Base-by-base conservation (phyloP, 2,888 invertebrate genomes). In the Thereva unica region DNA sequence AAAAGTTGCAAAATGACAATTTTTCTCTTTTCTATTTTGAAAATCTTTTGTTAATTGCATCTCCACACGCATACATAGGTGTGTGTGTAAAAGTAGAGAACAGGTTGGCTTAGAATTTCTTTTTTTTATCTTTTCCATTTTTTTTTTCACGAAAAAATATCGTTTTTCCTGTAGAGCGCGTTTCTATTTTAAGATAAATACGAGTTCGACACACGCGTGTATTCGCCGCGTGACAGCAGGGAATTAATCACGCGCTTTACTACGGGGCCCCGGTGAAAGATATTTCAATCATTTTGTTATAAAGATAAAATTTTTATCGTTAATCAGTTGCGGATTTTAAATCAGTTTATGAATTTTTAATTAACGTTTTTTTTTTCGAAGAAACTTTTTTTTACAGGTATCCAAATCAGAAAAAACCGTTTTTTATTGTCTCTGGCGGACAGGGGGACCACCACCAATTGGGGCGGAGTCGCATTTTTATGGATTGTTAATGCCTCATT, bases 201-300 rank as follows among this genome's bases (percentile, higher is more conserved):
- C 23, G 23, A 23, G 23, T 23, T 23, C 23, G 23, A 53, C 37
- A 53, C 10, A 34, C 10, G 37, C 6, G 38, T 53, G 37, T 53
- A 35, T 53, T 8, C 53, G 37, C 9, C 35, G 53, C 9, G 23
- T 56, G 56, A 57, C 57, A 45, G 37, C 45, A 10, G 23, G 2
- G 47, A 59, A 59, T 59, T 59, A 47, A 59, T 59, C 45, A 59
- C 45, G 37, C 38, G 37, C 47, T 59, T 59, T 47, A 59, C 47
- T 59, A 38, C 47, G 35, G 23, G 23, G 2, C 23, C 7, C 35
- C 37, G 47, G 23, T n/a, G 47, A 10, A 47, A 57, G 47, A 59
- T 59, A 59, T 47, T 59, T 7, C 37, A 59, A 37, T 59, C 57
- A 37, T 47, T 23, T 59, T 59, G 38, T 41, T 45, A 47, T 59